Conservation (phyloP, 2,888 invertebrate genomes). For the Parapristionchus giblindavisi region DNA sequence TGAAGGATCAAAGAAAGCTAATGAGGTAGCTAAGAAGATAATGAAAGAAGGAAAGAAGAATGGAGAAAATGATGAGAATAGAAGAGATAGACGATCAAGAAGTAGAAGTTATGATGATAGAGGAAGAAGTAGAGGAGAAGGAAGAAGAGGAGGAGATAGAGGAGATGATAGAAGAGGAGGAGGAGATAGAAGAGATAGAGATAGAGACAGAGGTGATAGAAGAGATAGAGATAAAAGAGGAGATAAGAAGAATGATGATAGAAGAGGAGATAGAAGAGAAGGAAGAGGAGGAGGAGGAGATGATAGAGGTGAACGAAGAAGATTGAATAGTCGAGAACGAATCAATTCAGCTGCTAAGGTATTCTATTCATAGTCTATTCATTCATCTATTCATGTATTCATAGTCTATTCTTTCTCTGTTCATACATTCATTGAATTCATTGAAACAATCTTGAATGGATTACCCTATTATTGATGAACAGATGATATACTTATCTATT, state of each 20-base stretch:
- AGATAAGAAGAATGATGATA: constrained; percentile 37
- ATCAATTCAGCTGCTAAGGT: no score
- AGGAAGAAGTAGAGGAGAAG: constrained; percentile 37
- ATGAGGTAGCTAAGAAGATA: constrained; percentile 44
- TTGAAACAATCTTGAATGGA: no score
- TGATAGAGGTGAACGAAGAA: constrained; percentile 38
- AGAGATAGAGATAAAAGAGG: constrained; percentile 40
- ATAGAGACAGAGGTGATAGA: constrained; percentile 19
- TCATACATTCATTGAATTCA: no score
- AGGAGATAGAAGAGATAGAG: constrained; percentile 17
- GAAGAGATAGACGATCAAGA: constrained; percentile 41
- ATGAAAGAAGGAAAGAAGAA: constrained; percentile 40
- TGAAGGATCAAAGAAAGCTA: constrained; percentile 42
- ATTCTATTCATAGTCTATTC: no score
- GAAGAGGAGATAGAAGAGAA: constrained; percentile 26
- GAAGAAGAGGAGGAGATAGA: constrained; percentile 39
- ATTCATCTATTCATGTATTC: no score
- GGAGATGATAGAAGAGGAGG: constrained; percentile 36
- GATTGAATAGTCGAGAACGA: constrained; percentile 30
- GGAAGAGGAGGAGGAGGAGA: constrained; percentile 12
- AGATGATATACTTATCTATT: no score
- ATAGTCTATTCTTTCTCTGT: no score
- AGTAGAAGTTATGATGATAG: constrained; percentile 35
- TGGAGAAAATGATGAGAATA: constrained; percentile 22
- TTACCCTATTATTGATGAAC: no score